Base-by-base conservation (phyloP, 2,888 invertebrate genomes). In the Eupithecia tripunctaria region DNA sequence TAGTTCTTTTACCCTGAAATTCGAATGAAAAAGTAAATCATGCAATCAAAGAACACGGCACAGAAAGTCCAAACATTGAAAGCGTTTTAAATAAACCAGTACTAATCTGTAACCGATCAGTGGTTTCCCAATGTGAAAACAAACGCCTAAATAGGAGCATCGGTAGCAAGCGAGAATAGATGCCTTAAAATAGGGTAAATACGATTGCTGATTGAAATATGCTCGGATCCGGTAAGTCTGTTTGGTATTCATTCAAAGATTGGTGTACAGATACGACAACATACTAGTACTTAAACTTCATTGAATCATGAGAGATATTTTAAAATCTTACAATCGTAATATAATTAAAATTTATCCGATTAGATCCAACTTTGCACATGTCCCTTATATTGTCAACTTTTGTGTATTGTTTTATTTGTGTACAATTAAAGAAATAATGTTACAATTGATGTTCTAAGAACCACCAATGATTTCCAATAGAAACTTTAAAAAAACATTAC, bases 171-270 rank as follows among this genome's bases (percentile, higher is more conserved):
- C n/a, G 78, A 84, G 91, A 92, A 92, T 92, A 92, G 91, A 90
- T 81, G 83, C 82, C 82, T 82, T 85, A 86, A 89, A 88, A 86
- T 85, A 85, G 84, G 88, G 88, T 88, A 89, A 90, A 89, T 90
- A 88, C 87, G 86, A 86, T 89, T 82, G 82, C 82, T 88, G 91
- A 92, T 89, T 91, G 91, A 92, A 91, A 89, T 92, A 91, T 90
- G 87, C 68, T 67, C 67, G 73, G 89, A 87, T 86, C 84, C 86
- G 85, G 85, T 85, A 82, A 83, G 85, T 83, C 86, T 84, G 85
- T 79, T 78, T 78, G 84, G 85, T 82, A 84, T 86, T 84, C 82
- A 72, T 73, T 68, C 85, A 84, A 73, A 82, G 85, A 84, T 74
- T 29, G n/a, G 8, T 8, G 27, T 12, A 71, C 76, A 81, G 60